Conservation (phyloP, 1,140 invertebrate genomes). For the Drosophila carrolli region DNA sequence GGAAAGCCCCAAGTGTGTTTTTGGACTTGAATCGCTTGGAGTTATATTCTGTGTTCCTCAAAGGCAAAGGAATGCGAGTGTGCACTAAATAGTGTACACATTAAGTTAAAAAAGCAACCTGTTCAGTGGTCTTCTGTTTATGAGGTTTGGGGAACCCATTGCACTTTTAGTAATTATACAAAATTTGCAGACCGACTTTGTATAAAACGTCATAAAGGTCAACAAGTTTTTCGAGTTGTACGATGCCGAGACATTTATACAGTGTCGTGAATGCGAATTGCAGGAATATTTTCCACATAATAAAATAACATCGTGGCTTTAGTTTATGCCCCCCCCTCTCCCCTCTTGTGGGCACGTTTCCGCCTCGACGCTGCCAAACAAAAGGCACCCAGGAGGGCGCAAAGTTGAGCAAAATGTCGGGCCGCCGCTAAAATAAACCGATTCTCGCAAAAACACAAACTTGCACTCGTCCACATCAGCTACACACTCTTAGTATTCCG, state of each 20-base stretch:
- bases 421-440: constrained; percentile 47
- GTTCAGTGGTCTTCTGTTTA: neutral
- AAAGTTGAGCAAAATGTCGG: constrained; percentile 53
- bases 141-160: neutral
- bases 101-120: too few relatives aligned
- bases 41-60: too few relatives aligned
- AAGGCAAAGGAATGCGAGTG: too few relatives aligned
- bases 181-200: constrained; percentile 19
- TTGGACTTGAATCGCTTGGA: too few relatives aligned
- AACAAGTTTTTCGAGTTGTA: constrained; percentile 23
- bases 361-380: constrained; percentile 49
- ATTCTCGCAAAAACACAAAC: constrained; percentile 10
- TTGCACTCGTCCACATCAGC: neutral
- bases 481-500: constrained; percentile 15
- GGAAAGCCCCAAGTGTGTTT: too few relatives aligned
- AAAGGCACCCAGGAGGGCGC: constrained; percentile 45
- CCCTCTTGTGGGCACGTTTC: constrained; percentile 27
- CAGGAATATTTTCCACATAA: constrained; percentile 58
- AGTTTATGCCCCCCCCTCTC: neutral
- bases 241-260: constrained; percentile 5
- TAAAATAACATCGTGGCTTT: constrained; percentile 63
- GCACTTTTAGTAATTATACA: constrained; percentile 30
- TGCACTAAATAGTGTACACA: neutral
- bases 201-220: constrained; percentile 35
- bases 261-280: constrained; percentile 35